Evolutionary conservation across 2,113 vertebrate species (phyloP).

Genomic region (mouse (Mus musculus)): DNA sequence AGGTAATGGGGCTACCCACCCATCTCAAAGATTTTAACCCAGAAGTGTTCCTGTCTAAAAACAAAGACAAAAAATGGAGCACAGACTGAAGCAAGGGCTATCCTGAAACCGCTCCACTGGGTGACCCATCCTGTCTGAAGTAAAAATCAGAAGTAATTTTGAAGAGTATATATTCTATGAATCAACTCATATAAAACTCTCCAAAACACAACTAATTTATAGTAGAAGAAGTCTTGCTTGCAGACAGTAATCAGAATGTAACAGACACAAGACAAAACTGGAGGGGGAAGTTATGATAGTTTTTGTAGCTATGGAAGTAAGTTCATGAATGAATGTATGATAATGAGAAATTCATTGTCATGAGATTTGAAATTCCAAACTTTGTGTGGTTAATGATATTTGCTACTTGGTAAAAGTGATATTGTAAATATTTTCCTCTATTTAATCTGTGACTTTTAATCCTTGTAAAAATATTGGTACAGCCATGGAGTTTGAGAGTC

Average conservation of each 20-base stretch:
- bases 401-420: background rate
- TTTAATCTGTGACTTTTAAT: background rate
- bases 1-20: no score
- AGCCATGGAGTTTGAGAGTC: background rate
- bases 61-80: no score
- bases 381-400: background rate
- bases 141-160: background rate
- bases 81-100: no score
- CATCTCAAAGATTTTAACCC: no score
- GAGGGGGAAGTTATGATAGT: background rate
- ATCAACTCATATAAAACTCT: background rate
- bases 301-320: background rate
- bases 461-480: background rate
- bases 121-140: no score
- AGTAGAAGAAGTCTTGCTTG: background rate
- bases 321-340: background rate
- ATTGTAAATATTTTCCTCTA: background rate
- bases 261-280: background rate
- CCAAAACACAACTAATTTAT: background rate
- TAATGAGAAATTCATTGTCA: background rate
- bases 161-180: background rate
- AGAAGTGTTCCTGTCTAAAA: no score
- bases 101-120: no score
- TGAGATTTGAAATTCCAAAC: background rate
- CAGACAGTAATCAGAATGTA: background rate